Evolutionary conservation across 2,888 invertebrate genomes (phyloP).

Genomic region (Melinaea menophilus): DNA sequence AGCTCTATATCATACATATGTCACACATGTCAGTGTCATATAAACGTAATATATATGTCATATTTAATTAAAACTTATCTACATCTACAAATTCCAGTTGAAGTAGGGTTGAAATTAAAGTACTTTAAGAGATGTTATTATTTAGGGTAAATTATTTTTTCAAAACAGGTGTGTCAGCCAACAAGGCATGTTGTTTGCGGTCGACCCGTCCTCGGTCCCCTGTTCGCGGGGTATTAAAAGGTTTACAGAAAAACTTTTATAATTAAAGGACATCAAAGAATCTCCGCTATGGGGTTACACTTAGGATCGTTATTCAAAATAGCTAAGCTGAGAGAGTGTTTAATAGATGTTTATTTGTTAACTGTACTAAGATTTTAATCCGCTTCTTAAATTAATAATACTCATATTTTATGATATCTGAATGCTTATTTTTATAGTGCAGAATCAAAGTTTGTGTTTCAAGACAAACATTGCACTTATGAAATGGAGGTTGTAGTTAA

Average conservation of each 20-base stretch:
- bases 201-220: slow-evolving; percentile 31
- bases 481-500: too few species aligned
- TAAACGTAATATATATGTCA: too few species aligned
- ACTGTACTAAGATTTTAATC: slow-evolving; percentile 55
- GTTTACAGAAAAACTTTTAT: slow-evolving; percentile 72
- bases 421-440: background rate
- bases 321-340: slow-evolving; percentile 66
- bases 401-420: background rate
- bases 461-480: too few species aligned
- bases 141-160: slow-evolving; percentile 27
- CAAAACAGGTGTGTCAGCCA: slow-evolving; percentile 33
- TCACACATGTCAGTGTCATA: too few species aligned
- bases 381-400: background rate
- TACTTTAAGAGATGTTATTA: slow-evolving; percentile 1
- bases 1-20: too few species aligned
- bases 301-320: slow-evolving; percentile 73
- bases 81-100: too few species aligned
- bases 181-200: slow-evolving; percentile 37
- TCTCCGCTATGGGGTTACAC: slow-evolving; percentile 71
- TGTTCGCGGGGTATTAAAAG: slow-evolving; percentile 39
- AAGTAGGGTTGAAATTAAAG: too few species aligned
- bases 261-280: slow-evolving; percentile 76
- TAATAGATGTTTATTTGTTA: slow-evolving; percentile 65
- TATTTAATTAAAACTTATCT: too few species aligned
- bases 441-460: too few species aligned